Evolutionary conservation across 2,888 invertebrate genomes (phyloP), one percentile per base, ranked within the genome.

Genomic region (Andrena haemorrhoa): DNA sequence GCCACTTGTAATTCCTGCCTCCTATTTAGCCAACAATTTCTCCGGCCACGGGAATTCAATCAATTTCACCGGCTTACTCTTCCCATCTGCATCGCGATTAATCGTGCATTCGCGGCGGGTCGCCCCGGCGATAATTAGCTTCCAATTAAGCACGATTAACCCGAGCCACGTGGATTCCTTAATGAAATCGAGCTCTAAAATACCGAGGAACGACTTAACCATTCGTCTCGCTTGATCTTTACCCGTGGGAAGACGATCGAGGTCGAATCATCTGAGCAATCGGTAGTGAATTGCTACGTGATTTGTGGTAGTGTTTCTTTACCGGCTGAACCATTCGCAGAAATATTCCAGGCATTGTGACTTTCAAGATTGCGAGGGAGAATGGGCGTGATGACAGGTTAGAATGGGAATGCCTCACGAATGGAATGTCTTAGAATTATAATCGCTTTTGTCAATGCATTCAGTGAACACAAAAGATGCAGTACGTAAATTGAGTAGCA

Each of bases 1-100:
- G 10, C 53, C 41, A 26, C 63, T 68, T 69, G 78, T 79, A 79
- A 79, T 79, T 76, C 35, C 64, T 47, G 63, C 29, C 64, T 69
- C n/a, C 69, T 64, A 76, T 79, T 76, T 64, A 47, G 35, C 35
- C 47, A 64, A 64, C 78, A 47, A 68, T 47, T 76, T 58, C 66
- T 56, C 31, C 20, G 26, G 31, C 56, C 41, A 31, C 26, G n/a
- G 29, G n/a, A 26, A 35, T 68, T 56, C 75, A 26, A 76, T 79
- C 56, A 58, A 64, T 77, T 49, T 35, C 33, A 2, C 35, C 31
- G 12, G 3, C 56, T 29, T 16, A 8, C 23, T 7, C 10, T 47
- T 20, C 8, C 8, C 20, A n/a, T 16, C n/a, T 20, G n/a, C 33
- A 7, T 31, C 16, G 7, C 29, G 41, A 41, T 72, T 63, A 47